Evolutionary conservation across 2,888 invertebrate genomes (phyloP), one percentile per base, ranked within the genome.

Genomic region (Metopia argyrocephala): DNA sequence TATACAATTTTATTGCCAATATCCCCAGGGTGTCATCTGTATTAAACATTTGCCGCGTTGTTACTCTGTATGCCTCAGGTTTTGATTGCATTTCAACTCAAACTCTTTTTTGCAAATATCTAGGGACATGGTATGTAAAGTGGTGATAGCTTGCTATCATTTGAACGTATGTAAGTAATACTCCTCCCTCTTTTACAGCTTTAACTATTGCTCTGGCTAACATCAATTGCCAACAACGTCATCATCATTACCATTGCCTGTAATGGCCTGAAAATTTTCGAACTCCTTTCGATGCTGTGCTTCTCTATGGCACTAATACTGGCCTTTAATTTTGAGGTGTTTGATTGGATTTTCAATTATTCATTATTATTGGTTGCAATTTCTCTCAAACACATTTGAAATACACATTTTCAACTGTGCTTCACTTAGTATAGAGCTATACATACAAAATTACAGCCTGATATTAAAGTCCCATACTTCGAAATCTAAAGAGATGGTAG

Each of bases 331-430:
- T 88, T 88, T 87, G 66, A 81, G 87, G 89, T 88, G 89, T 89
- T 89, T 89, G 89, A 89, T 89, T 89, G 89, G 89, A 88, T 89
- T 88, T 88, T 89, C 88, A 89, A 89, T 89, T 89, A 89, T 89
- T 89, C 88, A 89, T 89, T 88, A 88, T 89, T 89, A 89, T 89
- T 89, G 89, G 88, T 86, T 87, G 88, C 88, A 88, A 88, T 88
- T 88, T 88, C 57, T 73, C 54, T 20, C 69, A 59, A 54, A 61
- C 57, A 70, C 68, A 65, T 69, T 69, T 57, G 64, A 62, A 61
- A 48, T 48, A 52, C 69, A 57, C 25, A 48, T 38, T 38, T 38
- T 15, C 38, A 38, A 38, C 38, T 38, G 12, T 15, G 15, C 38
- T 18, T n/a, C 18, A 56, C 52, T 21, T 27, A 54, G n/a, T 27